These are phyloP conservation scores for Rallus crepitans DNA, from an alignment of 2,797 vertebrate species.

Conservation along the genomic window DNA sequence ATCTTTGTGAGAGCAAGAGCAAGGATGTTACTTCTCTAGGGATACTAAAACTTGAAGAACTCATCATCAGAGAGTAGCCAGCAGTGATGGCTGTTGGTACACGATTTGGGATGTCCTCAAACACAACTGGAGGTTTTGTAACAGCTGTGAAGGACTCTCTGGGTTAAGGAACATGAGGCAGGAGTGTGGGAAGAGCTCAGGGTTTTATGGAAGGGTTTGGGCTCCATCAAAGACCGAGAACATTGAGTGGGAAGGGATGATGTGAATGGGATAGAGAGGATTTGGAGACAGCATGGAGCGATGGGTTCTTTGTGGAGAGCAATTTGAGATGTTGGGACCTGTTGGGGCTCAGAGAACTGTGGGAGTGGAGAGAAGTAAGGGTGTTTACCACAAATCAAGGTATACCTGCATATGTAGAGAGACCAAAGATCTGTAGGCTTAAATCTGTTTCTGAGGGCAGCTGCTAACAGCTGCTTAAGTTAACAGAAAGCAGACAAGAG, in stretches of 20 bases:
- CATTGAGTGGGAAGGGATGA: background rate
- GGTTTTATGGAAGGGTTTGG: background rate
- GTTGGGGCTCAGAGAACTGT: background rate
- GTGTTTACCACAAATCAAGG: background rate
- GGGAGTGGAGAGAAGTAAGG: background rate
- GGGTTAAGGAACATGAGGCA: background rate
- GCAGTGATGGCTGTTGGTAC: background rate
- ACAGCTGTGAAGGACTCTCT: background rate
- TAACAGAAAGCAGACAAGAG: background rate
- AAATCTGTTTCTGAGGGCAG: background rate
- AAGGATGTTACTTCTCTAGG: background rate
- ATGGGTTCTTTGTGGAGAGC: background rate
- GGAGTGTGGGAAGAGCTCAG: background rate
- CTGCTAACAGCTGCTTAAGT: background rate
- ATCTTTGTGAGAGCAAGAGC: background rate
- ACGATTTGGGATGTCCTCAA: background rate
- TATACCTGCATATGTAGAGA: background rate
- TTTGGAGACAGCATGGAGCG: background rate
- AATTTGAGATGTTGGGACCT: background rate
- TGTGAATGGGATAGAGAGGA: background rate
- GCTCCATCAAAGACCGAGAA: fast-evolving
- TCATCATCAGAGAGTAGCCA: background rate
- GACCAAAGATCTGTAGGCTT: background rate
- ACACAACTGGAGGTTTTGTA: background rate
- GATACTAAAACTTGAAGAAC: background rate